Evolutionary conservation across 2,888 invertebrate species (phyloP).

Genomic region (Drosophila kuntzei): DNA sequence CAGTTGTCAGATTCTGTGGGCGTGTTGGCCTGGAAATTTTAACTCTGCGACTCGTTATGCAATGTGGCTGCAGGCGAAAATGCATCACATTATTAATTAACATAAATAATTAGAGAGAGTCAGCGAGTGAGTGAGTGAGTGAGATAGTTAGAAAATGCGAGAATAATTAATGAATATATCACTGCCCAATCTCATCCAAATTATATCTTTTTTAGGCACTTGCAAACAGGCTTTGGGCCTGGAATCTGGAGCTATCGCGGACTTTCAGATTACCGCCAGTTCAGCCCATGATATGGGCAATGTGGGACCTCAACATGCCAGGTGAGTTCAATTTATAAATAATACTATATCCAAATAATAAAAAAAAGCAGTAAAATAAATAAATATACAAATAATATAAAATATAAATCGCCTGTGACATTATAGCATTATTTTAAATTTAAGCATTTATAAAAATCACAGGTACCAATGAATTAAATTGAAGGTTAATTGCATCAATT

Average conservation of each 20-base stretch:
- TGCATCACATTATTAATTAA: conserved; percentile 54
- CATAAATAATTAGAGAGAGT: conserved; percentile 34
- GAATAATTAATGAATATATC: conserved; percentile 33
- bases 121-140: not conserved
- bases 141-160: not conserved
- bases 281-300: conserved; percentile 92
- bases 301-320: conserved; percentile 93
- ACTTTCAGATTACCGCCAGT: conserved; percentile 92
- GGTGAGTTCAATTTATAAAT: conserved; percentile 87
- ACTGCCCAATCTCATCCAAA: conserved; percentile 34
- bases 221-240: conserved; percentile 91
- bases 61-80: conserved; percentile 48
- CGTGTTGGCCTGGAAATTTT: conserved; percentile 44
- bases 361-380: not conserved
- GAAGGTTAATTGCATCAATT: not conserved
- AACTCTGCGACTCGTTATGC: conserved; percentile 46
- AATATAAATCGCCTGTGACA: not conserved
- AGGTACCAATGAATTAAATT: not conserved
- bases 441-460: not conserved
- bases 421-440: not conserved
- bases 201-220: conserved; percentile 86
- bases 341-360: not conserved
- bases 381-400: not conserved
- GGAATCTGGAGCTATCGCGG: conserved; percentile 92
- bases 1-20: conserved; percentile 46